phyloP scores from a whole-genome alignment of 2,888 invertebrate genomes.

The Ophion costatus region DNA sequence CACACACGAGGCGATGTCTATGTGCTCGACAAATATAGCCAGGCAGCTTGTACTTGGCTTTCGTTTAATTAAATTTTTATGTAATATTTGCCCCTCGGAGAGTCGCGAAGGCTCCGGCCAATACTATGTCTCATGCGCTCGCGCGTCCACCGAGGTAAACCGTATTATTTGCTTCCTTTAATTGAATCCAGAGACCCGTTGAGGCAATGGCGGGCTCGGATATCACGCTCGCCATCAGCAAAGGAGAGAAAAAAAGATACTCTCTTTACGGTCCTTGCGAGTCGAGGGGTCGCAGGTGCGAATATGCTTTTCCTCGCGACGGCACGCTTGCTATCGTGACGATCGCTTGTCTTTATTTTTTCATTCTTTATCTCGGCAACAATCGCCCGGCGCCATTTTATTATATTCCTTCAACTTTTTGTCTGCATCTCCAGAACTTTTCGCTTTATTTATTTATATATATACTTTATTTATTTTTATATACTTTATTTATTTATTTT shows the following conservation, averaged over 20 bases:
- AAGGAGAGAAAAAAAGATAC: conserved; percentile 49
- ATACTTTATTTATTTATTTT: background rate
- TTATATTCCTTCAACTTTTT: conserved; percentile 23
- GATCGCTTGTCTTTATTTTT: conserved; percentile 52
- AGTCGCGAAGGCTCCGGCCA: conserved; percentile 68
- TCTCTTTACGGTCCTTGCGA: conserved; percentile 61
- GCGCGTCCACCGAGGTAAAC: conserved; percentile 69
- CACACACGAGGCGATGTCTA: conserved; percentile 46
- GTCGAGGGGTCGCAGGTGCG: conserved; percentile 12
- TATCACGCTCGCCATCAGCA: conserved; percentile 37
- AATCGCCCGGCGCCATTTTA: conserved; percentile 27
- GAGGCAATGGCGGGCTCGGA: conserved; percentile 34
- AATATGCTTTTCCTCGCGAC: conserved; percentile 50
- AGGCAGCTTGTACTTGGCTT: conserved; percentile 62
- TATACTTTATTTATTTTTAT: background rate
- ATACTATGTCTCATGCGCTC: conserved; percentile 63
- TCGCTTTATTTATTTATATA: background rate
- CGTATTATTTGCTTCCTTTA: conserved; percentile 74
- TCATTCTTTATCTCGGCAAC: conserved; percentile 10
- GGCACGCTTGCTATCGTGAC: conserved; percentile 31
- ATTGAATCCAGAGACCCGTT: conserved; percentile 69
- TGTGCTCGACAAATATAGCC: conserved; percentile 35
- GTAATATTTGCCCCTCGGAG: conserved; percentile 70
- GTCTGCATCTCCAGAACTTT: background rate
- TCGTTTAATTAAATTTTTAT: conserved; percentile 74